These are phyloP conservation scores for Brachypterus glaber DNA, from an alignment of 2,888 invertebrate species.

Conservation along the genomic window DNA sequence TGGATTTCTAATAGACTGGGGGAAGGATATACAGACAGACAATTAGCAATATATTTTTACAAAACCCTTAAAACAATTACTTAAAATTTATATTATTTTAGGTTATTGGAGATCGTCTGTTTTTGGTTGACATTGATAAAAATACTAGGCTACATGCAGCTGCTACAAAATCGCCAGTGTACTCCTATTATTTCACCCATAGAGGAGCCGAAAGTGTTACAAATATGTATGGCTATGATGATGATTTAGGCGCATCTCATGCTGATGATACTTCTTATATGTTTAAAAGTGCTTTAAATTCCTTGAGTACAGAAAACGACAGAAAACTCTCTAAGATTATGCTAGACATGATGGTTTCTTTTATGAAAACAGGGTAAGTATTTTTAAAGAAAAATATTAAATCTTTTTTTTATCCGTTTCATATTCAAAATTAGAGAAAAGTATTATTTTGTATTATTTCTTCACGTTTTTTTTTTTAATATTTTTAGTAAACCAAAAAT, in stretches of 20 bases:
- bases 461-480: too few relatives aligned
- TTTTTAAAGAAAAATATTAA: too few relatives aligned
- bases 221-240: conserved; percentile 44
- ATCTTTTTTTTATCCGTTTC: too few relatives aligned
- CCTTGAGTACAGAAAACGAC: conserved; percentile 40
- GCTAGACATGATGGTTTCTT: conserved; percentile 47
- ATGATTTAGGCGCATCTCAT: conserved; percentile 54
- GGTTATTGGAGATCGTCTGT: conserved; percentile 56
- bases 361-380: conserved; percentile 51
- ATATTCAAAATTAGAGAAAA: too few relatives aligned
- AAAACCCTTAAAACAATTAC: too few relatives aligned
- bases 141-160: conserved; percentile 51
- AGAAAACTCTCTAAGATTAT: conserved; percentile 45
- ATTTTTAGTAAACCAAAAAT: conserved; percentile 20
- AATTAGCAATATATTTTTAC: too few relatives aligned
- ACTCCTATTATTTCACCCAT: conserved; percentile 56
- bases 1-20: too few relatives aligned
- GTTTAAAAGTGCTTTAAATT: conserved; percentile 38
- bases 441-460: neutral
- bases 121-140: conserved; percentile 49
- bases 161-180: conserved; percentile 49
- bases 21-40: too few relatives aligned
- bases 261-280: conserved; percentile 51
- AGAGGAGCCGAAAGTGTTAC: conserved; percentile 51
- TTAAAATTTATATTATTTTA: conserved; percentile 12